Conservation (phyloP, 2,888 invertebrate species). For the Macrophya annulata region DNA sequence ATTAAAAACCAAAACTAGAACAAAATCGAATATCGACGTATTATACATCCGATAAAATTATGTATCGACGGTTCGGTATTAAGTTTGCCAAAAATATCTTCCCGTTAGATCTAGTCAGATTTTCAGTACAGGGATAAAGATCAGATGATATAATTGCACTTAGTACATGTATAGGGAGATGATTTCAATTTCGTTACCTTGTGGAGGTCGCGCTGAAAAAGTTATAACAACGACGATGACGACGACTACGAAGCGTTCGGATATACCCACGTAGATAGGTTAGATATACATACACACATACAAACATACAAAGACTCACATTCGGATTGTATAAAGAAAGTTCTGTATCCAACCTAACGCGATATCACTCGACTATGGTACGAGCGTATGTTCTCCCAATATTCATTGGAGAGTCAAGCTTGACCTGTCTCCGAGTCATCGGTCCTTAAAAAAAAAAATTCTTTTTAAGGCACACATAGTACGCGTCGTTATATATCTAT, state of each 20-base stretch:
- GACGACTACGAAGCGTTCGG: constrained; percentile 56
- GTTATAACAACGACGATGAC: constrained; percentile 40
- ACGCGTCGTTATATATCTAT: neutral
- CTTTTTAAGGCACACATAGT: neutral
- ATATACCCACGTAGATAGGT: neutral
- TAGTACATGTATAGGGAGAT: constrained; percentile 56
- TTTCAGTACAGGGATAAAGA: neutral
- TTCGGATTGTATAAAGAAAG: constrained; percentile 46
- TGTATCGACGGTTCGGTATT: neutral
- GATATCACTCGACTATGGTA: neutral
- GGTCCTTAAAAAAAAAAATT: constrained; percentile 26
- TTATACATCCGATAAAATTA: too few species aligned
- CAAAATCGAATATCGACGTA: too few species aligned
- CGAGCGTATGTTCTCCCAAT: constrained; percentile 4
- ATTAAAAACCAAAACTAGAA: too few species aligned
- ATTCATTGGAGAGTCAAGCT: neutral
- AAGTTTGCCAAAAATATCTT: neutral
- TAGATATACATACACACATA: neutral
- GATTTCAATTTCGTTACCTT: constrained; percentile 69
- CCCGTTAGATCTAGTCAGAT: neutral
- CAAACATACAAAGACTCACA: neutral
- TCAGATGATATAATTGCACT: constrained; percentile 37
- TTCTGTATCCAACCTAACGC: neutral
- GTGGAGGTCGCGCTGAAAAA: constrained; percentile 67
- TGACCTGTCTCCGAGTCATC: constrained; percentile 36